Evolutionary conservation across 2,113 vertebrate genomes (phyloP).

Genomic region (Motacilla tschutschensis): DNA sequence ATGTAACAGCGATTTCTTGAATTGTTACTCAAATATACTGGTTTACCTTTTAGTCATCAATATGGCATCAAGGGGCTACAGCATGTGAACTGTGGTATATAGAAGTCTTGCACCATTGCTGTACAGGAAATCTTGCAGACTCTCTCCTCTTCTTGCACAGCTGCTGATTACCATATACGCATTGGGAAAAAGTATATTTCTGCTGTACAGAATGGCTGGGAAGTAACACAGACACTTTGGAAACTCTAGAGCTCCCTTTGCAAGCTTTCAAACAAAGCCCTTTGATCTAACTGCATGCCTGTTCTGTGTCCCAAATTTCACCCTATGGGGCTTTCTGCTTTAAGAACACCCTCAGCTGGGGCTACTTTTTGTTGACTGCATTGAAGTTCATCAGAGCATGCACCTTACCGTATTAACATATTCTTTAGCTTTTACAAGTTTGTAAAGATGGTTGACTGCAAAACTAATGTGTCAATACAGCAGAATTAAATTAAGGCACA

Average conservation of each 20-base stretch:
- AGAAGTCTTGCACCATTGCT: constrained; percentile 4
- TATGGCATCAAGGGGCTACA: constrained; percentile 2
- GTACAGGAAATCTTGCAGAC: constrained; percentile 4
- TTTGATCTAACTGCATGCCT: constrained; percentile 8
- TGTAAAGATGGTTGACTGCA: constrained; percentile 26
- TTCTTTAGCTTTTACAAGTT: constrained; percentile 21
- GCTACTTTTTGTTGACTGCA: neutral
- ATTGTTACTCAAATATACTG: neutral
- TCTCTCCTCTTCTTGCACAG: constrained; percentile 1
- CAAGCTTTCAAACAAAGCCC: constrained; percentile 16
- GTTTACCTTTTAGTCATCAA: constrained; percentile 2
- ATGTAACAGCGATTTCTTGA: neutral
- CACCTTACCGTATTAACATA: constrained; percentile 3
- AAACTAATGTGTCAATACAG: constrained; percentile 32
- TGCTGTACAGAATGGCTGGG: constrained; percentile 38
- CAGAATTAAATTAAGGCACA: constrained; percentile 41
- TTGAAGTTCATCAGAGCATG: constrained; percentile 15
- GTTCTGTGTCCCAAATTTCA: constrained; percentile 1
- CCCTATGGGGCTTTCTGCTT: constrained; percentile 2
- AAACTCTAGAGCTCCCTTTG: constrained; percentile 2
- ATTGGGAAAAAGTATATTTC: neutral
- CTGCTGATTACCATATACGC: neutral
- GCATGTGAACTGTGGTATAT: constrained; percentile 8
- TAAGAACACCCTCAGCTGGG: constrained; percentile 20
- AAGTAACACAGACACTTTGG: neutral